Conservation (phyloP, 2,113 vertebrate genomes). For the Mohoua ochrocephala region DNA sequence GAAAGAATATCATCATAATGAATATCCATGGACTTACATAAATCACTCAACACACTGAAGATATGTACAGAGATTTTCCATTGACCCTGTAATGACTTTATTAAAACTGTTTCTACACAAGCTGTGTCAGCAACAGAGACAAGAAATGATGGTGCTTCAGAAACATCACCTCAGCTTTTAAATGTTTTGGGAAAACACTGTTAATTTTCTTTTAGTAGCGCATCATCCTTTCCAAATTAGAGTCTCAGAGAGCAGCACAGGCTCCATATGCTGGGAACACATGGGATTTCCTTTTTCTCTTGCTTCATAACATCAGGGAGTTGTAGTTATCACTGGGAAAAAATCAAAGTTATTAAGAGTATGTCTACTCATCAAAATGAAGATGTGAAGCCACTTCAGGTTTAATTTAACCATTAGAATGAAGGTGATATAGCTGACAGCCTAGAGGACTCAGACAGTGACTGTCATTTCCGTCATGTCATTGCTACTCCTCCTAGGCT, state of each 20-base stretch:
- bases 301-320: not conserved
- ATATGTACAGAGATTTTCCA: slow-evolving; percentile 2
- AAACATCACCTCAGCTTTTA: not conserved
- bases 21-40: slow-evolving; percentile 18
- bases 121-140: slow-evolving; percentile 27
- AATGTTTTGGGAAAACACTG: not conserved
- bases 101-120: slow-evolving; percentile 23
- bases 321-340: not conserved
- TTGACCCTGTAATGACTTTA: slow-evolving; percentile 63
- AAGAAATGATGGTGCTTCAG: not conserved
- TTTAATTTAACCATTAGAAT: not conserved
- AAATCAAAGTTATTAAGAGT: not conserved
- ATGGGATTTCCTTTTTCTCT: not conserved
- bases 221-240: not conserved
- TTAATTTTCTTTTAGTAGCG: not conserved
- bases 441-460: not conserved
- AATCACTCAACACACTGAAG: slow-evolving; percentile 30
- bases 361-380: not conserved
- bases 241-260: not conserved
- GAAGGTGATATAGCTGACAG: not conserved
- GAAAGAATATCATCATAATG: slow-evolving; percentile 25
- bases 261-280: not conserved
- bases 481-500: not conserved
- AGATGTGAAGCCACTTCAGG: not conserved
- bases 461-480: not conserved